These are phyloP conservation scores for Amphibalanus amphitrite DNA, from an alignment of 1,140 invertebrate species.

Conservation along the genomic window DNA sequence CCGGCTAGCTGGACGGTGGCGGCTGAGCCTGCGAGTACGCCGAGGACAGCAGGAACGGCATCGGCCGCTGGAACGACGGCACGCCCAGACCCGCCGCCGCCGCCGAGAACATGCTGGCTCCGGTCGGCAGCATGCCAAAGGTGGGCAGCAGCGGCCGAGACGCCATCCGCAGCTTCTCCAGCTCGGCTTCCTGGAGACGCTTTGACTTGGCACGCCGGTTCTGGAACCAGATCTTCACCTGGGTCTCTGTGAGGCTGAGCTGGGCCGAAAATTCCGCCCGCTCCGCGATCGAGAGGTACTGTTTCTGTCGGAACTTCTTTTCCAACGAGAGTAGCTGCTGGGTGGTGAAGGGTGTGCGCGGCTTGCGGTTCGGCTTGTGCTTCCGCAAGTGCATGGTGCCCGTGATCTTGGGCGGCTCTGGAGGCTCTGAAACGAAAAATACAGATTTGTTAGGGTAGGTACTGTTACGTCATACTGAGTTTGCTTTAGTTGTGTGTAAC, in stretches of 20 bases:
- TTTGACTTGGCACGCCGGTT: conserved; percentile 41
- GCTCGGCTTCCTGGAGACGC: conserved; percentile 38
- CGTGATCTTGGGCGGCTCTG: conserved; percentile 23
- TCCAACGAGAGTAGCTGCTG: conserved; percentile 43
- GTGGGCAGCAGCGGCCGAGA: conserved; percentile 27
- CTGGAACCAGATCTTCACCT: conserved; percentile 44
- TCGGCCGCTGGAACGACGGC: not conserved
- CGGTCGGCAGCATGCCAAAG: conserved; percentile 21
- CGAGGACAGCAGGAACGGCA: not conserved
- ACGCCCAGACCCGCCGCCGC: not conserved
- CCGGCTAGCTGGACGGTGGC: not conserved
- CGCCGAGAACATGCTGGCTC: not conserved
- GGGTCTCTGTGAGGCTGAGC: conserved; percentile 43
- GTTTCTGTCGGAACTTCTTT: conserved; percentile 43
- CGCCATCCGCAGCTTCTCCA: conserved; percentile 25
- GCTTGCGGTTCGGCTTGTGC: conserved; percentile 49
- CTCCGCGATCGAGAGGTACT: conserved; percentile 45
- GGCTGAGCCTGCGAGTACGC: not conserved
- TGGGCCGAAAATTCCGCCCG: conserved; percentile 43
- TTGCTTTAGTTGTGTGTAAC: no score
- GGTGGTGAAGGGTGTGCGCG: conserved; percentile 46
- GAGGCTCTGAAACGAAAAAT: conserved; percentile 29
- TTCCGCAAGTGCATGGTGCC: conserved; percentile 29
- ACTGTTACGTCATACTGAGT: no score
- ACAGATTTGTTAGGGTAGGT: no score